Evolutionary conservation across 2,113 vertebrate species (phyloP), one percentile per base, ranked within the genome.

Genomic region (Naja naja): DNA sequence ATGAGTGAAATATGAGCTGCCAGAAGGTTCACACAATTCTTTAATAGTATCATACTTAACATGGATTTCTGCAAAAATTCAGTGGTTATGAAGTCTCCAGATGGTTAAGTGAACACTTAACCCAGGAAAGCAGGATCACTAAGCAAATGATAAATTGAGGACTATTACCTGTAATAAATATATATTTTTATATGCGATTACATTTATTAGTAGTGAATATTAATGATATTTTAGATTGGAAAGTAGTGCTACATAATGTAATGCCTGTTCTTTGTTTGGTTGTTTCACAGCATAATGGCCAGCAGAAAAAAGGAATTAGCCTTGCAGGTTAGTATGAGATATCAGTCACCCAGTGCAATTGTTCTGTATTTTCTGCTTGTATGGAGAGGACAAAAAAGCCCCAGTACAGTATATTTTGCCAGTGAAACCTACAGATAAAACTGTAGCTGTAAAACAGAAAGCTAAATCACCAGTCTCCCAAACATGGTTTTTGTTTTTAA

Each of bases 251-350:
- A 60, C 18, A 1, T 55, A 54, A 27, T 7, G 16, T 86, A 54
- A 55, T 56, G 25, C 23, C 47, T 45, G n/a, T 88, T 53, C 30
- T 39, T 23, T 69, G 16, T 69, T 91, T 86, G 30, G 14, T 30
- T 90, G 16, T 94, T 60, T 92, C 60, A 74, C 74, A 47, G 58
- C 90, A 87, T 52, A 43, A 97, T 97, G 97, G 91, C 95, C 25
- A 87, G 93, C 5, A 97, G 94, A 94, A 97, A 92, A 54, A 97
- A 95, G n/a, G 96, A 97, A 90, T 2, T 49, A 2, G 43, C 85
- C 11, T 91, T 95, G 89, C 97, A 97, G 97, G 97, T 97, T 89
- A 91, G 96, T 96, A 88, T 25, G 25, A 92, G 18, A 4, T 45
- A 69, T 91, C 43, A 11, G 5, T 23, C 43, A 25, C 10, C 55